Evolutionary conservation across 2,888 invertebrate species (phyloP).

Genomic region (Cabera pusaria): DNA sequence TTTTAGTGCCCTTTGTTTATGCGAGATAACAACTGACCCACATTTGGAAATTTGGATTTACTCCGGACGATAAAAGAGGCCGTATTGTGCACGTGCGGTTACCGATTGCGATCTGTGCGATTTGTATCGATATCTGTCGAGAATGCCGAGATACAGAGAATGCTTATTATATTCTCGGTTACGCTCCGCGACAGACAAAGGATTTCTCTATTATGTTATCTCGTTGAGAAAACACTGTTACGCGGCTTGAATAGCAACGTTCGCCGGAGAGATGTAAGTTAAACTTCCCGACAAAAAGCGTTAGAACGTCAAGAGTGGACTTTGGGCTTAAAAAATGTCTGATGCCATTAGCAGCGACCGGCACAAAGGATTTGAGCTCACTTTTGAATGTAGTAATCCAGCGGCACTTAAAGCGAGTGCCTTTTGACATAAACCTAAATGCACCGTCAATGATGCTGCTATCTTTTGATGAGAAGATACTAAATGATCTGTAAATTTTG

Average conservation of each 20-base stretch:
- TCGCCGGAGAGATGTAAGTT: conserved; percentile 21
- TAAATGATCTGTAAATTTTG: too few relatives aligned
- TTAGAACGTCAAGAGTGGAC: conserved; percentile 23
- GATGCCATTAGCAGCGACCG: conserved; percentile 29
- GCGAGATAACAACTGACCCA: conserved; percentile 60
- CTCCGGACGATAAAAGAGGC: conserved; percentile 40
- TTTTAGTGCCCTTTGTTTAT: conserved; percentile 39
- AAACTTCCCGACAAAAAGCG: conserved; percentile 38
- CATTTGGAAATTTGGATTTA: conserved; percentile 55
- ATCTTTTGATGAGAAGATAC: conserved; percentile 14
- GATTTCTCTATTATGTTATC: conserved; percentile 58
- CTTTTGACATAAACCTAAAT: conserved; percentile 28
- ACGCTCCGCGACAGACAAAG: conserved; percentile 41
- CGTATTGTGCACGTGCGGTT: conserved; percentile 45
- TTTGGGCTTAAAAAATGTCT: conserved; percentile 45
- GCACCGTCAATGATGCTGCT: conserved; percentile 16
- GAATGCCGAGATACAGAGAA: conserved; percentile 36
- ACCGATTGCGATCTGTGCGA: conserved; percentile 49
- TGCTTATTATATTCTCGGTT: conserved; percentile 39
- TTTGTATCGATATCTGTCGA: conserved; percentile 47
- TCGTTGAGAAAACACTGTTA: conserved; percentile 44
- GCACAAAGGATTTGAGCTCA: conserved; percentile 36
- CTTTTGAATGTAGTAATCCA: conserved; percentile 29
- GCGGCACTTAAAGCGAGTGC: conserved; percentile 29
- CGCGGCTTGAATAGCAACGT: conserved; percentile 35